Evolutionary conservation across 2,797 vertebrate genomes (phyloP).

Genomic region (Huso huso): DNA sequence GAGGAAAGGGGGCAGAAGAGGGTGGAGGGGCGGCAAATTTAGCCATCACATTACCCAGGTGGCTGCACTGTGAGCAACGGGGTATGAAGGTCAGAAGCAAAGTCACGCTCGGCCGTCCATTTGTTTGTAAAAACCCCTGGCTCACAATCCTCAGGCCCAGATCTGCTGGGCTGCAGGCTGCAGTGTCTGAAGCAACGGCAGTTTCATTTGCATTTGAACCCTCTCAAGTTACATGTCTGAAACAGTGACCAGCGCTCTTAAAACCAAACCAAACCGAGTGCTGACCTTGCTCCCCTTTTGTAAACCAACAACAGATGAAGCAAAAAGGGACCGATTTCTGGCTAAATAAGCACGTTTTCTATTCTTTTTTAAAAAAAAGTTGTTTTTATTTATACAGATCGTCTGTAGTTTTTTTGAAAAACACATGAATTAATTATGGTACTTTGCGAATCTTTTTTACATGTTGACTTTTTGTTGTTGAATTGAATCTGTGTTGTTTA

Average conservation of each 20-base stretch:
- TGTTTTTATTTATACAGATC: conserved; percentile 38
- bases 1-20: too few relatives aligned
- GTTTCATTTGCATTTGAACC: conserved; percentile 54
- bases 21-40: conserved; percentile 26
- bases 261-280: conserved; percentile 57
- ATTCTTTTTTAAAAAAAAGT: conserved; percentile 21
- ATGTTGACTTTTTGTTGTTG: conserved; percentile 43
- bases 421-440: conserved; percentile 48
- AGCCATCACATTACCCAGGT: conserved; percentile 34
- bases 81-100: conserved; percentile 59
- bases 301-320: conserved; percentile 83
- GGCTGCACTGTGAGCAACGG: conserved; percentile 36
- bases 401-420: not conserved
- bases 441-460: conserved; percentile 50
- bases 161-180: conserved; percentile 25
- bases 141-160: conserved; percentile 35
- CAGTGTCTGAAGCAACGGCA: conserved; percentile 50
- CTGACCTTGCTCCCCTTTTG: conserved; percentile 68
- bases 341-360: conserved; percentile 66
- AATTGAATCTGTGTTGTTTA: conserved; percentile 72
- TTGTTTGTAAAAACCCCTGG: conserved; percentile 46
- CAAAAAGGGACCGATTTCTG: conserved; percentile 76
- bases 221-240: conserved; percentile 66
- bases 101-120: conserved; percentile 43
- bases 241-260: conserved; percentile 61